Conservation (phyloP, 2,888 invertebrate species). For the Drosophila koepferae region DNA sequence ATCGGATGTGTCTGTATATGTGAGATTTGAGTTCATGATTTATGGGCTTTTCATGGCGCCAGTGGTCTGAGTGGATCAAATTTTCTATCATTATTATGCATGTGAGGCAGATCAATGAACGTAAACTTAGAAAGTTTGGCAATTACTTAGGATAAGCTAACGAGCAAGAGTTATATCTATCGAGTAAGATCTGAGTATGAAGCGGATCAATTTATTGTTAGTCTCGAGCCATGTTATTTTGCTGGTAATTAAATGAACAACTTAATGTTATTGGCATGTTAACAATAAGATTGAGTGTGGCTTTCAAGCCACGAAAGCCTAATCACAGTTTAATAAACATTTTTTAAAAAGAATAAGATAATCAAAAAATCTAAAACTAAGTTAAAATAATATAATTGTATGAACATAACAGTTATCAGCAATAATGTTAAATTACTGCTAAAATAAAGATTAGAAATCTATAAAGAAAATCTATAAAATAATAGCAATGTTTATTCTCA, state of each 20-base stretch:
- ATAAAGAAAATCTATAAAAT: too few species aligned
- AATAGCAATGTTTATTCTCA: not conserved
- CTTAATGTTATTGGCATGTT: not conserved
- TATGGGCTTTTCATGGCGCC: slow-evolving; percentile 58
- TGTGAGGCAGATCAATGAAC: slow-evolving; percentile 18
- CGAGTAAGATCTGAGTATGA: not conserved
- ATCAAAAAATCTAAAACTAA: not conserved
- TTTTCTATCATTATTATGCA: slow-evolving; percentile 43
- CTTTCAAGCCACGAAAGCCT: not conserved
- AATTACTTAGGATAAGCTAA: slow-evolving; percentile 5
- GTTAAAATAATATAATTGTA: not conserved
- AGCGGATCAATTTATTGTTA: not conserved
- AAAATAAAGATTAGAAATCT: not conserved
- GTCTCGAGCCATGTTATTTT: not conserved
- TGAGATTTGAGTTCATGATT: slow-evolving; percentile 38
- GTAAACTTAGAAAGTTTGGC: slow-evolving; percentile 9
- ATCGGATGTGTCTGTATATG: slow-evolving; percentile 20
- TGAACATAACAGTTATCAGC: not conserved
- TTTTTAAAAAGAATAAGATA: not conserved
- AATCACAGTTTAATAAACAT: too few species aligned
- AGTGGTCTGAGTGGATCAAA: slow-evolving; percentile 30
- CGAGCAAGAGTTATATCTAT: not conserved
- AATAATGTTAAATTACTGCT: not conserved
- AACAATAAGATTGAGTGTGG: not conserved
- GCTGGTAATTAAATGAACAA: not conserved